These are phyloP conservation scores for Drosophila novamexicana DNA, from an alignment of 1,140 invertebrate genomes.

Conservation along the genomic window DNA sequence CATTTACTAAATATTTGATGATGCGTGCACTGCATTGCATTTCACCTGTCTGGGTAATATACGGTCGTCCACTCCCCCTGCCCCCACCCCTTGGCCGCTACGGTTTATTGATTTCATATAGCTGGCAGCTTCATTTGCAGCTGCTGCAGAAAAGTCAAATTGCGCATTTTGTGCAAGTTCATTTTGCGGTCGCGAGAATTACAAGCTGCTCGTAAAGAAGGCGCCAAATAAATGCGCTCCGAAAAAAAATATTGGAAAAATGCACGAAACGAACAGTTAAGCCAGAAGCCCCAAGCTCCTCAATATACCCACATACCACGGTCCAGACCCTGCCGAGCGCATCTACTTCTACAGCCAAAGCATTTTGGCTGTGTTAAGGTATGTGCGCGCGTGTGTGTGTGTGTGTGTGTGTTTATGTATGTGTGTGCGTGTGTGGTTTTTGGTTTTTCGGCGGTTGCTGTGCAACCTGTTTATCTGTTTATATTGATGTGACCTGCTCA, in stretches of 20 bases:
- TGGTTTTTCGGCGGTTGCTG: constrained; percentile 32
- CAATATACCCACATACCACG: neutral
- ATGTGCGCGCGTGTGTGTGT: constrained; percentile 20
- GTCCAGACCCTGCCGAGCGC: neutral
- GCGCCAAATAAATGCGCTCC: constrained; percentile 29
- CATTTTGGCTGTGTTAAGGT: neutral
- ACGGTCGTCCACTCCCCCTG: too few relatives aligned
- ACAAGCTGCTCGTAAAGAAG: constrained; percentile 56
- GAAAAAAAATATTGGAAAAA: constrained; percentile 56
- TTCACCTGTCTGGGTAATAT: constrained; percentile 40
- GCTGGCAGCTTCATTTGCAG: constrained; percentile 13
- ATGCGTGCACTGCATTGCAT: constrained; percentile 51
- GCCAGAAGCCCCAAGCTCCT: too few relatives aligned
- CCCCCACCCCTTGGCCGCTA: neutral
- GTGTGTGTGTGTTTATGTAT: constrained; percentile 27
- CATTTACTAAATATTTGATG: constrained; percentile 72
- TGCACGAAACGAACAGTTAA: constrained; percentile 24
- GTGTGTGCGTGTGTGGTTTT: constrained; percentile 52
- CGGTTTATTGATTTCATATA: constrained; percentile 44
- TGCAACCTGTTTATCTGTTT: constrained; percentile 41
- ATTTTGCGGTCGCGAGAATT: constrained; percentile 67
- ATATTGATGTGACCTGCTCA: constrained; percentile 33
- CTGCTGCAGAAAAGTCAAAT: constrained; percentile 56
- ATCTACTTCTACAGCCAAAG: neutral
- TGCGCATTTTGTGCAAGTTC: constrained; percentile 63